Base-by-base conservation (phyloP, 2,888 invertebrate genomes). In the Theodoxus fluviatilis region DNA sequence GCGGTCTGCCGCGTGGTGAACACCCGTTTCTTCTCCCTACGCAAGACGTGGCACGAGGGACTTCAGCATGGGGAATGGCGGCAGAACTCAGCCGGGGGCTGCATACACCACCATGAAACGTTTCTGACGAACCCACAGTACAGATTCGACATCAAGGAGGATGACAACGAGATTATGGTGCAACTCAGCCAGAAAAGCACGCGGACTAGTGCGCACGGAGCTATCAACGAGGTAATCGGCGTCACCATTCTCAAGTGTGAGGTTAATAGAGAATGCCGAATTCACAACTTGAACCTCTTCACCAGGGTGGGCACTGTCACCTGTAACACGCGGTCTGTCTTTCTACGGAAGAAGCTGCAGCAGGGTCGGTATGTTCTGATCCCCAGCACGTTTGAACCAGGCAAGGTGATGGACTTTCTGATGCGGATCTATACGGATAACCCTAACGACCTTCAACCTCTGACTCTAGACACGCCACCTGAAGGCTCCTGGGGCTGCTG, bases 71-170 rank as follows among this genome's bases (percentile, higher is more conserved):
- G 89, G 31, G 84, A 86, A 47, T 91, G 91, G 91, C 79, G 78
- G 37, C 84, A 84, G 2, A 87, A 89, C 75, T 78, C 88, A 47
- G 87, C 89, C 12, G 91, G 91, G n/a, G 91, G 91, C 1, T 90
- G 91, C 79, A 81, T 88, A 47, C 90, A 89, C 80, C 88, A 90
- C 83, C 86, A 86, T 65, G 71, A 89, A 1, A 88, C 90, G 1
- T 90, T 90, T 82, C 86, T 90, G 33, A 86, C 88, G 38, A 91
- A 91, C 83, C 91, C 91, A 7, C 91, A 89, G 89, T 89, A 84
- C 79, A 79, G 85, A 47, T 89, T 89, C 80, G 87, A 88, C 61
- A 83, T 90, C 47, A 75, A 78, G 15, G 85, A 87, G 31, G 83
- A 85, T 37, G 88, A 88, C 67, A 88, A 89, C 73, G 87, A 88